These are phyloP conservation scores for Erythrocercus mccallii DNA, from an alignment of 2,113 vertebrate genomes.

Conservation along the genomic window DNA sequence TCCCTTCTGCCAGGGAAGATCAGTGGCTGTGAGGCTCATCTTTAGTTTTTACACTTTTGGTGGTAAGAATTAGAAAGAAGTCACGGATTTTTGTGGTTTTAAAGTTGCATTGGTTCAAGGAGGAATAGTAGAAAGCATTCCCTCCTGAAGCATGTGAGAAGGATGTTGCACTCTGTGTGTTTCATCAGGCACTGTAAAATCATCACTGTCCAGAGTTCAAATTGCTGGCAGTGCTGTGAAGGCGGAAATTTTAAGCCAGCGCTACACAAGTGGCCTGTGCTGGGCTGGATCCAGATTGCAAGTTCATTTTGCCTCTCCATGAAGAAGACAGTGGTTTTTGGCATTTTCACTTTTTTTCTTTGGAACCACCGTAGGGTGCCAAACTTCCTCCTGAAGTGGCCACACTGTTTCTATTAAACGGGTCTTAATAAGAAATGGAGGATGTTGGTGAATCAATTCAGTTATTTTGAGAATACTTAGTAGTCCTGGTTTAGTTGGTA, in stretches of 20 bases:
- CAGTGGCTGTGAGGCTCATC: not conserved
- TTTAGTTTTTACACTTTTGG: not conserved
- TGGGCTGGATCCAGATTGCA: not conserved
- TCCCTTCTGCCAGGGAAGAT: not conserved
- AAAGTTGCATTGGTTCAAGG: not conserved
- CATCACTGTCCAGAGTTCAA: not conserved
- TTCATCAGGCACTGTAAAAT: not conserved
- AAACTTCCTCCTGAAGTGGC: not conserved
- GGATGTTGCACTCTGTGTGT: not conserved
- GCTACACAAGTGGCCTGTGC: not conserved
- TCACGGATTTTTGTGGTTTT: not conserved
- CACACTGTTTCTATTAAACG: fast-evolving
- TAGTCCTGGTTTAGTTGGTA: not conserved
- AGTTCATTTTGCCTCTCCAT: not conserved
- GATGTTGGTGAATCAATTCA: not conserved
- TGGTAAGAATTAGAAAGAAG: not conserved
- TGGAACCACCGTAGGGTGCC: not conserved
- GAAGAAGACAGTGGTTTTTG: not conserved
- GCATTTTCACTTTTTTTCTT: not conserved
- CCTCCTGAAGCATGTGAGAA: not conserved
- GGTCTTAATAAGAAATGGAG: not conserved
- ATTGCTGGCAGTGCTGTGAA: not conserved
- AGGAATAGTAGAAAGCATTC: not conserved
- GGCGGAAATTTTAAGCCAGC: not conserved
- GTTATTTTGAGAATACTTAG: not conserved